Percentiles rank a stretch among this genome's conserved stretches.
Evolutionary conservation across 2,797 vertebrate genomes (phyloP).

Genomic region (Rhinoraja longicauda): DNA sequence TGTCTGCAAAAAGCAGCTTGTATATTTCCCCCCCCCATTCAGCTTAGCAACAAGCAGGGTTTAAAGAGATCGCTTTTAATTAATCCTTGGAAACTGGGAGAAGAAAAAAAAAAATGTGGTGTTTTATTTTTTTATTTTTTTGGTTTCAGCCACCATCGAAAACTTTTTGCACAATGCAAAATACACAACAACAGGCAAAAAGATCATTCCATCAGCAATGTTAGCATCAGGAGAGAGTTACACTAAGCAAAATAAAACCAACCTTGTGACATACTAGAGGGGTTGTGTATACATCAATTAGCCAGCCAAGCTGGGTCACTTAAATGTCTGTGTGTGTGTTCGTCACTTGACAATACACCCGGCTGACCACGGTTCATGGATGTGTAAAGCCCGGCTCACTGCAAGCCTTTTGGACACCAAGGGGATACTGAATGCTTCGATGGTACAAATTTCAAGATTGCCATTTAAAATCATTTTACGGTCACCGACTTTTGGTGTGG

Average conservation of each 20-base stretch:
- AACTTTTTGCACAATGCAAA: neutral
- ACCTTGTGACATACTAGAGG: neutral
- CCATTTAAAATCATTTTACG: neutral
- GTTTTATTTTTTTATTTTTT: too few species aligned
- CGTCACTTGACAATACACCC: neutral
- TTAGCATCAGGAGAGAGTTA: neutral
- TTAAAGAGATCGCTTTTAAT: neutral
- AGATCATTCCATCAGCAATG: neutral
- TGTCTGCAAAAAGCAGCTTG: constrained; percentile 22
- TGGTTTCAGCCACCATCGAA: neutral
- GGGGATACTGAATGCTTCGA: neutral
- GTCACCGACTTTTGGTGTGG: neutral
- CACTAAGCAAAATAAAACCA: neutral
- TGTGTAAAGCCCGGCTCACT: neutral
- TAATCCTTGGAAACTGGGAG: neutral
- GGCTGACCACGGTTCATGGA: neutral
- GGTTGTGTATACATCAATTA: neutral
- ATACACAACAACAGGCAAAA: neutral
- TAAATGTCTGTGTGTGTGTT: neutral
- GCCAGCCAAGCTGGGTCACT: neutral
- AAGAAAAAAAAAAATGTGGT: too few species aligned
- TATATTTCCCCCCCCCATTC: constrained; percentile 7
- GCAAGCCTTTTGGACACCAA: neutral
- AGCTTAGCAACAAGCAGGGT: neutral
- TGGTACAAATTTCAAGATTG: constrained; percentile 12